Percentiles rank a stretch among this genome's conserved stretches.
Conservation (phyloP, 2,113 vertebrate genomes). For the Tapirus terrestris region DNA sequence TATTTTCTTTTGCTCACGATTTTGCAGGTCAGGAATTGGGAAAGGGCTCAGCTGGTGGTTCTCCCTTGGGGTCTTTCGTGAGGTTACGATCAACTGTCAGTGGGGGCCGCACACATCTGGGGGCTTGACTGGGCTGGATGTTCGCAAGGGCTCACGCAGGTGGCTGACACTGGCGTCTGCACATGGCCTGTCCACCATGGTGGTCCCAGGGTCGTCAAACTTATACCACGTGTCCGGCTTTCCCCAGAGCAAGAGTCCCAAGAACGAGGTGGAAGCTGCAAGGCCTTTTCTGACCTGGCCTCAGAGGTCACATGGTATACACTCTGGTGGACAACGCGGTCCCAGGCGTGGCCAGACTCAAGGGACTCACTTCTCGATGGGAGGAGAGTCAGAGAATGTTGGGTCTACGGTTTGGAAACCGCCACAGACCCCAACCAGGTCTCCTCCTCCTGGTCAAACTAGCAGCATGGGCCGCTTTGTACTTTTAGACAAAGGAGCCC, state of each 20-base stretch:
- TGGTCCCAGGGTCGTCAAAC: neutral
- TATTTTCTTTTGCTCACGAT: neutral
- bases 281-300: neutral
- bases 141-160: neutral
- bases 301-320: neutral
- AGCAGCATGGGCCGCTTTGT: neutral
- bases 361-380: neutral
- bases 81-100: neutral
- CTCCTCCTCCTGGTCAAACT: neutral
- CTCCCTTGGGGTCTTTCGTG: neutral
- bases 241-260: neutral
- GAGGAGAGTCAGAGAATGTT: neutral
- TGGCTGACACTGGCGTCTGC: neutral
- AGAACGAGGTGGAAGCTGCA: neutral
- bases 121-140: accelerated
- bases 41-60: neutral
- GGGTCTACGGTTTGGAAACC: neutral
- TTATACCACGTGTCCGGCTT: neutral
- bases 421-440: neutral
- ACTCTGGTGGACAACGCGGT: neutral
- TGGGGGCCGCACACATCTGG: neutral
- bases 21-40: neutral
- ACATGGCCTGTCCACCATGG: neutral
- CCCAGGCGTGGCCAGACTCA: neutral
- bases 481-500: neutral